Conservation (phyloP, 2,113 vertebrate genomes). For the Erpornis zantholeuca region DNA sequence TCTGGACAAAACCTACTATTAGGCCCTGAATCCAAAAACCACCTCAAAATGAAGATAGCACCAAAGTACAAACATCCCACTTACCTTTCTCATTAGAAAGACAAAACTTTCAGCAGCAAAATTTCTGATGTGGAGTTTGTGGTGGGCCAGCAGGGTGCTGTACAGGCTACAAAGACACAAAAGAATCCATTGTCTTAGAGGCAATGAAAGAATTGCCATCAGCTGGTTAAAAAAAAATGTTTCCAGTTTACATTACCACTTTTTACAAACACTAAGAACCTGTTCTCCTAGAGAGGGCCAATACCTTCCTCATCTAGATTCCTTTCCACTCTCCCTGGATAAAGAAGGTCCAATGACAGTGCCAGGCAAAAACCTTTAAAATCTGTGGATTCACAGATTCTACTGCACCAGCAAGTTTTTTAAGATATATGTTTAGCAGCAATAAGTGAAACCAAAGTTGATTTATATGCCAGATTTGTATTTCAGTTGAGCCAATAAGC, state of each 20-base stretch:
- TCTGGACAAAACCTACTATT: background rate
- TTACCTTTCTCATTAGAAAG: slow-evolving; percentile 96
- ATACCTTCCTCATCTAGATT: background rate
- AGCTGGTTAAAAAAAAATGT: background rate
- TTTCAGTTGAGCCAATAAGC: background rate
- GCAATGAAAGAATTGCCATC: background rate
- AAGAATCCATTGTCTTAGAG: background rate
- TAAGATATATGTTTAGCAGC: background rate
- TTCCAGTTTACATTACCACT: background rate
- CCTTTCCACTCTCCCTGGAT: background rate
- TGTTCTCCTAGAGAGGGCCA: background rate
- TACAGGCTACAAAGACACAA: slow-evolving; percentile 81
- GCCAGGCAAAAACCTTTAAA: background rate
- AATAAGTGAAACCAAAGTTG: background rate
- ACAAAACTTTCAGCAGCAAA: slow-evolving; percentile 99
- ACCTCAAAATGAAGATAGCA: background rate
- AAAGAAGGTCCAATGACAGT: background rate
- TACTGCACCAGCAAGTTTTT: background rate
- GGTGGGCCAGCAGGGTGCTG: slow-evolving; percentile 90
- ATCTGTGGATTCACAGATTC: background rate
- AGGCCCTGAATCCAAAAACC: background rate
- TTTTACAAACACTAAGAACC: background rate
- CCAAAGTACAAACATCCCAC: background rate
- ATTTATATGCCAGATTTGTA: background rate
- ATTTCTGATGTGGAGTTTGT: slow-evolving; percentile 92